Evolutionary conservation across 2,113 vertebrate genomes (phyloP).

Genomic region (Aplodontia rufa): DNA sequence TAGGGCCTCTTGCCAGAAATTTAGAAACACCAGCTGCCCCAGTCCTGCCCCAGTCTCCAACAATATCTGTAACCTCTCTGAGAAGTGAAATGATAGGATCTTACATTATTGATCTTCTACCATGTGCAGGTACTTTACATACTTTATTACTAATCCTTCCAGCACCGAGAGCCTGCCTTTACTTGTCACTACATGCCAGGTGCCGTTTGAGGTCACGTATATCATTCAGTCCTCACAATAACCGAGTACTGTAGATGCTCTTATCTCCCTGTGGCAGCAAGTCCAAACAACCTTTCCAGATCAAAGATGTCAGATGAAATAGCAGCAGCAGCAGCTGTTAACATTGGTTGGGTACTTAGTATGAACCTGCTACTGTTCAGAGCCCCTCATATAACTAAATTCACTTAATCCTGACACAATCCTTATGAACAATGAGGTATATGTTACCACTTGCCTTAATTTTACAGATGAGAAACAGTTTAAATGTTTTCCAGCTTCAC

Average conservation of each 20-base stretch:
- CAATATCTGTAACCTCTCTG: neutral
- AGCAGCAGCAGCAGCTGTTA: neutral
- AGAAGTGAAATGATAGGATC: conserved; percentile 2
- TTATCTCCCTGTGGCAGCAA: conserved; percentile 8
- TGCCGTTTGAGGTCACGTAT: neutral
- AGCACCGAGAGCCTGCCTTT: neutral
- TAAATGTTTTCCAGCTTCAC: neutral
- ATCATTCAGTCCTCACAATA: neutral
- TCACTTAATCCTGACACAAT: conserved; percentile 1
- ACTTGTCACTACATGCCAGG: neutral
- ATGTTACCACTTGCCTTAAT: conserved; percentile 6
- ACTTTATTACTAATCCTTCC: neutral
- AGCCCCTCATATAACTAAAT: neutral
- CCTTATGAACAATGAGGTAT: neutral
- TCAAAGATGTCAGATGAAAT: conserved; percentile 30
- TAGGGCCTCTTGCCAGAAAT: neutral
- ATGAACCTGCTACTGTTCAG: neutral
- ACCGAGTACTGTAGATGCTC: neutral
- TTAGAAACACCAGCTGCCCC: neutral
- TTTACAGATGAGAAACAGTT: neutral
- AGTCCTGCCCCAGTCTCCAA: neutral
- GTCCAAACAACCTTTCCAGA: conserved; percentile 45
- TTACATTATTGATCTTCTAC: conserved; percentile 6
- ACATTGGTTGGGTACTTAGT: neutral
- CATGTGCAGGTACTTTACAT: neutral